Evolutionary conservation across 2,888 invertebrate genomes (phyloP), one percentile per base, ranked within the genome.

Genomic region (Uropetala carovei): DNA sequence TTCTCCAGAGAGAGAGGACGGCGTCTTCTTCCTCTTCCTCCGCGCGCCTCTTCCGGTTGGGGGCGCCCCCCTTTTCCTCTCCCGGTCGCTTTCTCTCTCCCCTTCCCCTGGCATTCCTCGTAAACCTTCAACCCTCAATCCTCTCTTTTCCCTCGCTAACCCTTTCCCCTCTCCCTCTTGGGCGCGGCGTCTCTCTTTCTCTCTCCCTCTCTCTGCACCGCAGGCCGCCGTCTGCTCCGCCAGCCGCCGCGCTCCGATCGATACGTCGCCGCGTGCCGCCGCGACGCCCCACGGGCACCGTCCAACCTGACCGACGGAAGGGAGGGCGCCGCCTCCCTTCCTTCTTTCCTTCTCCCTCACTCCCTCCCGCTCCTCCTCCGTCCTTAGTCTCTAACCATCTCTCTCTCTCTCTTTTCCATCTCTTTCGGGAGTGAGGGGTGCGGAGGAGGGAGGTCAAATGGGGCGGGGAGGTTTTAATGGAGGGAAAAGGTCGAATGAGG

Each of bases 301-400:
- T 75, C 75, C 75, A 75, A 75, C 75, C 75, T 75, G 75, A 75
- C 75, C 75, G 75, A 27, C 75, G 75, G 68, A 22, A 22, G 68
- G 68, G 27, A 13, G 27, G 68, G 68, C 68, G 13, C 16, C 64
- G 64, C n/a, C 64, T 16, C 16, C 64, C 64, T n/a, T 16, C 3
- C 16, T n/a, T 1, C 43, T 64, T 64, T 64, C 64, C 4, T 18
- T 16, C 64, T 18, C 64, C 64, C 18, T 4, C 64, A 68, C 18
- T 22, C 9, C n/a, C 64, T 8, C 11, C 64, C 16, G 14, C 64
- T 16, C 16, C 64, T 16, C 64, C 64, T 0, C 16, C 64, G 43
- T 43, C n/a, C 7, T 64, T n/a, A 16, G 18, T 18, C 64, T n/a
- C n/a, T n/a, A n/a, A n/a, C n/a, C n/a, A n/a, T n/a, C n/a, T n/a